Base-by-base conservation (phyloP, 2,797 vertebrate genomes). In the Cichlasoma orientale region DNA sequence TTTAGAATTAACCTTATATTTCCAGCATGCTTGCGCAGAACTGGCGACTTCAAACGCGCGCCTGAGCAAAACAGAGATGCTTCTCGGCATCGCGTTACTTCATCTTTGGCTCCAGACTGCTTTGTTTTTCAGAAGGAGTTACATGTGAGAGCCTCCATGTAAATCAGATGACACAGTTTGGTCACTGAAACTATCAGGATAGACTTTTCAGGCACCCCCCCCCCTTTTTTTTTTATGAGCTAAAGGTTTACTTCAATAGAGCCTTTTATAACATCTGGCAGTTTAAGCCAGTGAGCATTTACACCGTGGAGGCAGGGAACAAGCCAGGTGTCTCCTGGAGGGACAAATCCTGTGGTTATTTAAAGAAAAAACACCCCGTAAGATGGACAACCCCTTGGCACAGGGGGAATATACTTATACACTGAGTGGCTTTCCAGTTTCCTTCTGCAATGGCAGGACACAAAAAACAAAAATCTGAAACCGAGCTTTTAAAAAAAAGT, bases 191-290 rank as follows among this genome's bases (percentile, higher is more conserved):
- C 71, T 88, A 94, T 92, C 86, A 78, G 73, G 76, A 85, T 54
- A 76, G 81, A 87, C 87, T 88, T 86, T 82, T 85, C 80, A 79
- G 81, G 86, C 85, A 68, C 61, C 23, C 16, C 38, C 38, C 38
- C 59, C 41, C 23, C 21, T 89, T 72, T 11, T 41, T 82, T 81
- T 54, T 90, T 88, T 91, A 89, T 89, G 91, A 90, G 81, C 79
- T 81, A 76, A 85, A 86, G 85, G 85, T 87, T 72, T 55, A 87
- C 88, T 93, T 95, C 90, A 95, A 92, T 92, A 79, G 91, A 86
- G 78, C 86, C 94, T 93, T 95, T 94, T 90, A 93, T 93, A 94
- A 93, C 93, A 95, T 95, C 92, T 95, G 94, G 93, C 85, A 85
- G 75, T 83, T 81, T 79, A 77, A 86, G 90, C 87, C 84, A 74